phyloP scores from a whole-genome alignment of 30 jellyfish, hydroid and myxozoan genomes.

The Aurelia sp. region DNA sequence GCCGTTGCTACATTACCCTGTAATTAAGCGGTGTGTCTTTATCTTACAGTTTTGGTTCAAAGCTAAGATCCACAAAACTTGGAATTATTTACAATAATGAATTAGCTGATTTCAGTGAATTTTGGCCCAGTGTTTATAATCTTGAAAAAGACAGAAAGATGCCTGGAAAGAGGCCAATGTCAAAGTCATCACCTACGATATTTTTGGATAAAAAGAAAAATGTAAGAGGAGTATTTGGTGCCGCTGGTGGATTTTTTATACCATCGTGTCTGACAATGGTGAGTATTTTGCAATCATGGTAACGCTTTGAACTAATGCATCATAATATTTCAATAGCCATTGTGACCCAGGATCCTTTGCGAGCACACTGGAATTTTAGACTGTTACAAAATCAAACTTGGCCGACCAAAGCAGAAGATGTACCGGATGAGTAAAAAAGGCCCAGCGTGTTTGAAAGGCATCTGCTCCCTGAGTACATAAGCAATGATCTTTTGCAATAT shows the following conservation, averaged over 20 bases:
- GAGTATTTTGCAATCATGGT: neutral
- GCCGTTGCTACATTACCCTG: too few species aligned
- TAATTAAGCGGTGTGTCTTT: neutral
- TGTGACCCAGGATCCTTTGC: too few species aligned
- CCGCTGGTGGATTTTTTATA: conserved; percentile 99
- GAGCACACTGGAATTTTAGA: too few species aligned
- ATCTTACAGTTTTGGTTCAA: conserved; percentile 93
- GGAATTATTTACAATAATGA: conserved; percentile 99
- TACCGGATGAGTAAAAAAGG: too few species aligned
- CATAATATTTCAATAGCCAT: too few species aligned
- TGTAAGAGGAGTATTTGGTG: conserved; percentile 97
- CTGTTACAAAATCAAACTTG: too few species aligned
- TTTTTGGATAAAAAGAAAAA: conserved; percentile 81
- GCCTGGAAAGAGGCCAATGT: conserved; percentile 99
- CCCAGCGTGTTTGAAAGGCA: too few species aligned
- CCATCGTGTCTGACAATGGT: conserved; percentile 95
- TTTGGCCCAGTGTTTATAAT: conserved; percentile 98
- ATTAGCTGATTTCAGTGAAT: conserved; percentile 98
- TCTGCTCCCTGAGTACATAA: too few species aligned
- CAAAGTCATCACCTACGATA: conserved; percentile 91
- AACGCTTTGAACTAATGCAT: neutral
- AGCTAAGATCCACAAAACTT: conserved; percentile 81
- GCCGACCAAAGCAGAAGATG: too few species aligned
- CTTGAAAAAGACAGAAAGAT: conserved; percentile 79
- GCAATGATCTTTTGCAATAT: too few species aligned